phyloP scores from a whole-genome alignment of 2,113 vertebrate species.

The human (Homo sapiens) region GRCh38 chr2:171988001-171988500 shows the following conservation, averaged over 20 bases:
- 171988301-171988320: not conserved
- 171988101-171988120: not conserved
- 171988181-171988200: not conserved
- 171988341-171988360: not conserved
- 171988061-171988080: not conserved
- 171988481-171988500: not conserved
- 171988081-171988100: not conserved
- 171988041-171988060: not conserved
- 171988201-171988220: not conserved
- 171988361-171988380: not conserved
- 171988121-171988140: not conserved
- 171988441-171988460: constrained; percentile 34
- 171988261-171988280: not conserved
- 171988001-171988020: not conserved
- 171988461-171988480: not conserved
- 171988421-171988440: not conserved
- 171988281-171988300: not conserved
- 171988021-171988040: not conserved
- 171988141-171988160: not conserved
- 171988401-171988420: not conserved
- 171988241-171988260: not conserved
- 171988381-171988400: not conserved
- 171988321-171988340: not conserved
- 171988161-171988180: not conserved
- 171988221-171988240: not conserved